Base-by-base conservation (phyloP, 2,888 invertebrate species). In the Troglohyphantes excavatus region DNA sequence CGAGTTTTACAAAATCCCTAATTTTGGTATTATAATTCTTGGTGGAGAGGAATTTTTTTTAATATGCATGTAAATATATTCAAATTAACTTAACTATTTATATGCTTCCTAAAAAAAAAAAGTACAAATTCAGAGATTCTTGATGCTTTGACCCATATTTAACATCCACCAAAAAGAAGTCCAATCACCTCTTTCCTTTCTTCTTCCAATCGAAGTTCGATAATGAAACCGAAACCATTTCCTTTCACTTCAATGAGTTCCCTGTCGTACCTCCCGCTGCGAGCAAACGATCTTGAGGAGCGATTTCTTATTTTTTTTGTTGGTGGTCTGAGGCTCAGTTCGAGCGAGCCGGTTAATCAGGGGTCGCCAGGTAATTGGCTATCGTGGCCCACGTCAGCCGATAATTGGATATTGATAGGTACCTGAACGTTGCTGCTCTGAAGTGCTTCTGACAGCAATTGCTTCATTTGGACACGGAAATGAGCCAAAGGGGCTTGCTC, bases 351-450 rank as follows among this genome's bases (percentile, higher is more conserved):
- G 53, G 53, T 53, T 53, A 53, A 53, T 53, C 53, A 68, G n/a
- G 75, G 75, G 61, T 75, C 75, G 85, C n/a, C 61, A n/a, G 19
- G 85, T 85, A 85, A 76, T 85, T 33, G 67, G 76, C 33, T 21
- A 17, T 39, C 68, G 29, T 46, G 81, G 53, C 53, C 59, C 39
- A 21, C 33, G 17, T 27, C 75, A 63, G 27, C 29, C 46, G 26
- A 33, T 85, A 85, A 85, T 85, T 76, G 85, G 85, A 76, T 68
- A 85, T 76, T 76, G 85, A 85, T 85, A 76, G 85, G 43, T 70
- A 76, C 59, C 76, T 43, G 76, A 67, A 65, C 33, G 83, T 39
- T 39, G 68, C 39, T 5, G 13, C n/a, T n/a, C 46, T 2, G 65
- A 59, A 75, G 75, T 63, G 29, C 27, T 29, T 61, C 39, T 72